These are phyloP conservation scores for Rhopalosiphum maidis DNA, from an alignment of 1,140 invertebrate species.

Conservation along the genomic window DNA sequence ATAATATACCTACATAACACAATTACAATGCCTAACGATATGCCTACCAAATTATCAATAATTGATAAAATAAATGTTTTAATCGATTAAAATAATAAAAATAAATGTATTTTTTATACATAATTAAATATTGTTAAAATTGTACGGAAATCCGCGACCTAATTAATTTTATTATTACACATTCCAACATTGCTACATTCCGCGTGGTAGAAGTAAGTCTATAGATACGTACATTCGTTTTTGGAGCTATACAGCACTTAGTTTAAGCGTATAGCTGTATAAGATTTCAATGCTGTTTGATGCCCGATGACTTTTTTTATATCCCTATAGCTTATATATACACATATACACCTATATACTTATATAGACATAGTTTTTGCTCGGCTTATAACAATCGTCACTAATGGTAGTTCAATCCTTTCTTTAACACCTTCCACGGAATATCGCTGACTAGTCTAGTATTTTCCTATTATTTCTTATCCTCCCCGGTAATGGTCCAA, in stretches of 20 bases:
- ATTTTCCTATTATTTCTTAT: conserved; percentile 3
- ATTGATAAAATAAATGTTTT: too few species aligned
- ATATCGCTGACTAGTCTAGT: neutral
- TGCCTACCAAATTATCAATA: too few species aligned
- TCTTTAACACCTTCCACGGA: neutral
- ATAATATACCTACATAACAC: too few species aligned
- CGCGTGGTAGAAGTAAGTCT: neutral
- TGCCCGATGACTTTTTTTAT: too few species aligned
- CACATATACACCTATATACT: too few species aligned
- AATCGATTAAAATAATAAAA: too few species aligned
- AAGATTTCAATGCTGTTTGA: too few species aligned
- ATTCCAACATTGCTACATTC: neutral
- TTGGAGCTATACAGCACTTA: neutral
- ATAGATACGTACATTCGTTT: neutral
- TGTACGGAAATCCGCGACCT: neutral
- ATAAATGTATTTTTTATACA: too few species aligned
- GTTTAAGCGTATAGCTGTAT: neutral
- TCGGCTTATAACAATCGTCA: neutral
- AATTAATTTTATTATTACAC: too few species aligned
- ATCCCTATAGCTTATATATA: too few species aligned
- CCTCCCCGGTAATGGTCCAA: neutral
- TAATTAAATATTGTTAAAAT: too few species aligned
- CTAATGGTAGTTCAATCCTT: neutral
- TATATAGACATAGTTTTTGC: neutral
- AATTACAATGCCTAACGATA: too few species aligned